Evolutionary conservation across 1,140 invertebrate genomes (phyloP), one percentile per base, ranked within the genome.

Genomic region (Sitobion miscanthi): DNA sequence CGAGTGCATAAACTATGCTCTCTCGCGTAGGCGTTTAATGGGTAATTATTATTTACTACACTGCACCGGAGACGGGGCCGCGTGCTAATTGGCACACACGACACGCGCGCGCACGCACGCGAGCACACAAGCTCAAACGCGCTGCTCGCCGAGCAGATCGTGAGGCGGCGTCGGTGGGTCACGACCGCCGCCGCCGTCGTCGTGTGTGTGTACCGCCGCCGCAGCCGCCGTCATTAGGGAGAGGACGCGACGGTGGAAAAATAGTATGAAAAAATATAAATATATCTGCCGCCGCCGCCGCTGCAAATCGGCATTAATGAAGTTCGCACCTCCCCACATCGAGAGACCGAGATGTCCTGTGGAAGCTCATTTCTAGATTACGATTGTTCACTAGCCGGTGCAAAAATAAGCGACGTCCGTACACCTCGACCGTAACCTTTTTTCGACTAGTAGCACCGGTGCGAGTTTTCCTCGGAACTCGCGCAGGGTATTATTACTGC

Each of bases 41-140:
- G 86, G 86, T 87, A 87, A 87, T 87, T 52, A 87, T 87, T 45
- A 30, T 85, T 85, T 85, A 85, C 83, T 85, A 85, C 23, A 85
- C 42, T 85, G 38, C 83, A 25, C 42, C 23, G 62, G 38, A 45
- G 83, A 85, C 83, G 83, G 83, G 42, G 21, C 83, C 83, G 42
- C 83, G 42, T 87, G 86, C 86, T 87, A 87, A 87, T 87, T 87
- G 86, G 45, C 86, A 87, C 86, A 49, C 86, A 42, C 45, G n/a
- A 42, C 47, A 47, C 83, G 5, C 83, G 7, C 83, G 21, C 38
- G n/a, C 85, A 49, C 47, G 42, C 21, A 85, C 83, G 9, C 42
- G 23, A 42, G 45, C 83, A 42, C 62, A 85, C 38, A 25, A 83
- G 82, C 82, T 83, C 38, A 21, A 45, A 25, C 82, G 38, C 83